phyloP scores from a whole-genome alignment of 2,888 invertebrate genomes.

The Pharmacophagus antenor region DNA sequence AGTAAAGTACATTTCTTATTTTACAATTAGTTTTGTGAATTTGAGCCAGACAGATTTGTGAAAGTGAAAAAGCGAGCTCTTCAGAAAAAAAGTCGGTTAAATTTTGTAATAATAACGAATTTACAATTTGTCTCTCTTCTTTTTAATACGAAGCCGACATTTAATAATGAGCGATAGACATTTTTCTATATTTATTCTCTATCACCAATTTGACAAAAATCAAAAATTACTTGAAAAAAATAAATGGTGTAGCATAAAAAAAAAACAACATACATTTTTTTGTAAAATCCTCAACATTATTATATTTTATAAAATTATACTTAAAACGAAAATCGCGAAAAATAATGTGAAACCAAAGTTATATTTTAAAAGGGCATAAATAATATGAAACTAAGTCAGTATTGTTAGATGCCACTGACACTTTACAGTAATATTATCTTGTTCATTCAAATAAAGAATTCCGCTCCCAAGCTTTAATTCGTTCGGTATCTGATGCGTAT shows the following conservation, averaged over 20 bases:
- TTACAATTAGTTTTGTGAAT: neutral
- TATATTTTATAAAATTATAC: neutral
- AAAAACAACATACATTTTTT: neutral
- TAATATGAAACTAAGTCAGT: no score
- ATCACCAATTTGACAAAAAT: neutral
- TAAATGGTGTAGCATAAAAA: neutral
- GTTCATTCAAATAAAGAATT: slow-evolving; percentile 46
- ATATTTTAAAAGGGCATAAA: no score
- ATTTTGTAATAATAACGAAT: slow-evolving; percentile 5
- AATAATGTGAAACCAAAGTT: no score
- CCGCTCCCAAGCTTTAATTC: slow-evolving; percentile 39
- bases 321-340: no score
- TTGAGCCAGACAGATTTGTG: neutral
- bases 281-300: neutral
- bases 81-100: neutral
- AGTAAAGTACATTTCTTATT: slow-evolving; percentile 6
- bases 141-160: slow-evolving; percentile 12
- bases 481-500: slow-evolving; percentile 46
- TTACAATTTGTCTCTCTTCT: slow-evolving; percentile 8
- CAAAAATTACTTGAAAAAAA: neutral
- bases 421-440: slow-evolving; percentile 38
- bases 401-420: no score
- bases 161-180: slow-evolving; percentile 8
- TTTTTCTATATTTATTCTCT: slow-evolving; percentile 1
- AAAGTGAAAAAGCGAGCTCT: neutral